Conservation (phyloP, 1,140 invertebrate genomes). For the Panagrolaimus sp. region DNA sequence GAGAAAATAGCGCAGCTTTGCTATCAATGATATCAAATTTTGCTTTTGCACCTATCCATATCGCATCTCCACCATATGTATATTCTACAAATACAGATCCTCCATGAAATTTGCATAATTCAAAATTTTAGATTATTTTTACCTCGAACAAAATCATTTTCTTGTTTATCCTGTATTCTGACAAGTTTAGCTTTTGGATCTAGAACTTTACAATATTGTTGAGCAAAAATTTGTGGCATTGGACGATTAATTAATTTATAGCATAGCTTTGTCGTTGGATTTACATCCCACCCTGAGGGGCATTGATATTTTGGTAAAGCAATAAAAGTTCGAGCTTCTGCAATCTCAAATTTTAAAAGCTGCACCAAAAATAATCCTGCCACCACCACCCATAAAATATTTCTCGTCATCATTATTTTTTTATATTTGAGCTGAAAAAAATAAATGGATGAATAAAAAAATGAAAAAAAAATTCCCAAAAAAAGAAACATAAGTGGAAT, state of each 20-base stretch:
- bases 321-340: too few species aligned
- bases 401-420: too few species aligned
- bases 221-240: slow-evolving; percentile 33
- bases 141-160: slow-evolving; percentile 45
- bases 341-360: too few species aligned
- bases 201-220: slow-evolving; percentile 36
- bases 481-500: too few species aligned
- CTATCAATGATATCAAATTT: slow-evolving; percentile 46
- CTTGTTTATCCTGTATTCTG: slow-evolving; percentile 28
- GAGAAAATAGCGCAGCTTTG: slow-evolving; percentile 40
- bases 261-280: slow-evolving; percentile 26
- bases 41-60: slow-evolving; percentile 47
- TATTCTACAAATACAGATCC: slow-evolving; percentile 28
- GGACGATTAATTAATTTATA: slow-evolving; percentile 37
- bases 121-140: too few species aligned
- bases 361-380: too few species aligned
- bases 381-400: too few species aligned
- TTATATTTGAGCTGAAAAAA: too few species aligned
- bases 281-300: slow-evolving; percentile 31
- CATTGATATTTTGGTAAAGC: slow-evolving; percentile 16
- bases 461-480: background rate
- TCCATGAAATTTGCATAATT: background rate
- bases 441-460: too few species aligned
- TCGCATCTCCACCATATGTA: slow-evolving; percentile 32
- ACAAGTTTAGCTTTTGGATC: slow-evolving; percentile 33